Conservation (phyloP, 2,113 vertebrate species). For the Dasyprocta punctata region DNA sequence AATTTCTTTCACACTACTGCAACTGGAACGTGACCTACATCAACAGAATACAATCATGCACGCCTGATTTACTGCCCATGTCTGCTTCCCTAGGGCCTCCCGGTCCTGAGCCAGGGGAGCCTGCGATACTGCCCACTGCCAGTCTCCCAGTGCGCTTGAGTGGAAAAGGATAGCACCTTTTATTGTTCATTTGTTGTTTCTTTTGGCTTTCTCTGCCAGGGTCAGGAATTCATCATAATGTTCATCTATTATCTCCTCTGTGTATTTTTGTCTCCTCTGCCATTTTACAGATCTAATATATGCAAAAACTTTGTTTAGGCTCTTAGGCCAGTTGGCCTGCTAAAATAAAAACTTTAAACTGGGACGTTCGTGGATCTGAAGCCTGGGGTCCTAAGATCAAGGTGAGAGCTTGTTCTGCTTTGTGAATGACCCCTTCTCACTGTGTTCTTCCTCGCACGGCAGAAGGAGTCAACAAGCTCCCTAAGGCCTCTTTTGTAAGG, state of each 20-base stretch:
- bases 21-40: neutral
- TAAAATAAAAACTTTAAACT: neutral
- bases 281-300: neutral
- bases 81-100: neutral
- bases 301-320: neutral
- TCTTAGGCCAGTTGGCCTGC: neutral
- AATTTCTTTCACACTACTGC: neutral
- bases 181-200: neutral
- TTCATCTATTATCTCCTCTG: neutral
- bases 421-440: neutral
- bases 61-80: neutral
- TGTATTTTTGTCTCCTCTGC: too few relatives aligned
- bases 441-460: neutral
- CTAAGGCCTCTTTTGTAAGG: neutral
- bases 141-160: neutral
- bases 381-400: neutral
- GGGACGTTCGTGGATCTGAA: neutral
- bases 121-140: neutral
- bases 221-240: neutral
- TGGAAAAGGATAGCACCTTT: neutral
- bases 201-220: neutral
- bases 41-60: neutral
- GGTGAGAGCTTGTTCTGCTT: neutral
- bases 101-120: too few relatives aligned
- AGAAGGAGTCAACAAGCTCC: neutral